Conservation (phyloP, 1,140 invertebrate genomes). For the Chelonus insularis region DNA sequence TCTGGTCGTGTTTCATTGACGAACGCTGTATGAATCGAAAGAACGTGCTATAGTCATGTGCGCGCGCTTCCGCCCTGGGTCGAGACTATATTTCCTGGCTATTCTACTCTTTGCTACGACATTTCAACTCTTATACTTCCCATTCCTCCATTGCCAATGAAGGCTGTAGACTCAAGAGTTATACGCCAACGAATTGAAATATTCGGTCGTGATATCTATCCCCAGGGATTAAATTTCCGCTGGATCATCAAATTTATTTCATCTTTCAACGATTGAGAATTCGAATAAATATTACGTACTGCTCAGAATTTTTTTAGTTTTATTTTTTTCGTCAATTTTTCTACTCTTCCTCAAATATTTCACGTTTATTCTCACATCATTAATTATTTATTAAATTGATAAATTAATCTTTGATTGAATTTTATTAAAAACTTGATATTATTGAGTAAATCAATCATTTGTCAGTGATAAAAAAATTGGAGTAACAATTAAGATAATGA, state of each 20-base stretch:
- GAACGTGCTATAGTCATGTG: conserved; percentile 17
- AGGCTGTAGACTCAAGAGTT: not conserved
- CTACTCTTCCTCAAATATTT: too few relatives aligned
- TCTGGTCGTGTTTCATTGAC: conserved; percentile 29
- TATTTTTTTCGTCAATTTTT: too few relatives aligned
- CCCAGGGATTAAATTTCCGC: conserved; percentile 2
- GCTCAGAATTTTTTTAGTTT: too few relatives aligned
- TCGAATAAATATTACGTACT: not conserved
- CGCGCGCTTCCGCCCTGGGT: conserved; percentile 9
- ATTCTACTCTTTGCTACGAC: conserved; percentile 12
- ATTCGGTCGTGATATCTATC: conserved; percentile 4
- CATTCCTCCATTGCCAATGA: not conserved
- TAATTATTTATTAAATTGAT: too few relatives aligned
- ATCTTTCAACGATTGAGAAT: not conserved
- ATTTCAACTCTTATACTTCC: not conserved
- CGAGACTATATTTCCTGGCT: conserved; percentile 25
- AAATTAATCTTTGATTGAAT: too few relatives aligned
- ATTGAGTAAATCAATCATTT: too few relatives aligned
- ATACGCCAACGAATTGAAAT: conserved; percentile 5
- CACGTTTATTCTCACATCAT: too few relatives aligned
- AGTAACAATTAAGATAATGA: too few relatives aligned
- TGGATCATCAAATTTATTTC: conserved; percentile 2
- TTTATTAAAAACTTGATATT: too few relatives aligned
- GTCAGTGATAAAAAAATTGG: too few relatives aligned
- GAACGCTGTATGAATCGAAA: conserved; percentile 27